Conservation (phyloP, 2,113 vertebrate species). For the Euleptes europaea region DNA sequence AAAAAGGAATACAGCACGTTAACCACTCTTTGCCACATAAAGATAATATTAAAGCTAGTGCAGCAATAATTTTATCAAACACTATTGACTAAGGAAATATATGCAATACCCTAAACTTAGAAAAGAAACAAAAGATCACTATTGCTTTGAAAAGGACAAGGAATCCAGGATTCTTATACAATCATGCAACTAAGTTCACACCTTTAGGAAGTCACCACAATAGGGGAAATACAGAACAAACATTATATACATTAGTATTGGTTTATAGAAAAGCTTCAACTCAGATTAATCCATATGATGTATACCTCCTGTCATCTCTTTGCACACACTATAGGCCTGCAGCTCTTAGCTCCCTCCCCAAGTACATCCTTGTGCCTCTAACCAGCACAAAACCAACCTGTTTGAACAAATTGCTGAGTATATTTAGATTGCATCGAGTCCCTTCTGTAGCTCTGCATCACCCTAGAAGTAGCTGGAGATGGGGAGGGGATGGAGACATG, state of each 20-base stretch:
- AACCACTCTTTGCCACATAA: constrained; percentile 61
- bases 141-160: constrained; percentile 72
- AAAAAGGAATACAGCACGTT: constrained; percentile 69
- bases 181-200: constrained; percentile 81
- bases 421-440: background rate
- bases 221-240: constrained; percentile 59
- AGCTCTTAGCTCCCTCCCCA: constrained; percentile 37
- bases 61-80: constrained; percentile 40
- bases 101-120: constrained; percentile 44
- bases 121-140: constrained; percentile 51
- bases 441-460: background rate
- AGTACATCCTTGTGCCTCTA: constrained; percentile 9
- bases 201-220: constrained; percentile 61
- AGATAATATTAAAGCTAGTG: constrained; percentile 64
- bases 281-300: constrained; percentile 59
- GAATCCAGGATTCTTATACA: constrained; percentile 71
- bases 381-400: background rate
- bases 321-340: constrained; percentile 42
- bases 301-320: constrained; percentile 24
- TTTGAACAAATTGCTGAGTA: background rate
- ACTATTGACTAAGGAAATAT: constrained; percentile 52
- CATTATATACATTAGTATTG: constrained; percentile 51
- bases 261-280: constrained; percentile 52
- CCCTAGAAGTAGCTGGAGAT: background rate
- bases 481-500: background rate